Conservation (phyloP, 1,140 invertebrate genomes). For the Eueides isabella region DNA sequence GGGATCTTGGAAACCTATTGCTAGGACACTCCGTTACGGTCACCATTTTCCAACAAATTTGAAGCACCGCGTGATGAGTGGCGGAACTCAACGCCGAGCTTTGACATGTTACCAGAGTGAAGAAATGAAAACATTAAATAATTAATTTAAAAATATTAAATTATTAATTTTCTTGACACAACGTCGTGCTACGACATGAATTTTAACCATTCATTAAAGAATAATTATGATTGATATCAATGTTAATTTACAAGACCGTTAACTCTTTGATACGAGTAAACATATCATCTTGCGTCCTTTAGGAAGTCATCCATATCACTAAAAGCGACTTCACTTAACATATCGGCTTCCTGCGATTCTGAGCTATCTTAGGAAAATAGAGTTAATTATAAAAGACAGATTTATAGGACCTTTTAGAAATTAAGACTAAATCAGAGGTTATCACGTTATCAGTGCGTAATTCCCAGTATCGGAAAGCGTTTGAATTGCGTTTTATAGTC, state of each 20-base stretch:
- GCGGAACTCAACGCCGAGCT: too few relatives aligned
- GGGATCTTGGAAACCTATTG: too few relatives aligned
- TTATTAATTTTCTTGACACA: too few relatives aligned
- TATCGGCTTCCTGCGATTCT: constrained; percentile 30
- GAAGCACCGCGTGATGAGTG: too few relatives aligned
- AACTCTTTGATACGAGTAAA: not conserved
- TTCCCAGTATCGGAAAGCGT: not conserved
- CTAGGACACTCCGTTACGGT: too few relatives aligned
- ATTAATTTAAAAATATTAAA: too few relatives aligned
- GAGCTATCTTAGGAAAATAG: constrained; percentile 28
- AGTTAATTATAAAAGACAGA: constrained; percentile 31
- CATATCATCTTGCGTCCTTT: constrained; percentile 18
- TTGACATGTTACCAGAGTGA: too few relatives aligned
- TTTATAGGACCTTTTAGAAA: constrained; percentile 17
- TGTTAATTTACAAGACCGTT: not conserved
- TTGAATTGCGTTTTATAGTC: constrained; percentile 12
- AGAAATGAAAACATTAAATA: too few relatives aligned
- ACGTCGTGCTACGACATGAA: too few relatives aligned
- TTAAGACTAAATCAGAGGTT: constrained; percentile 18
- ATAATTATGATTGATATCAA: not conserved
- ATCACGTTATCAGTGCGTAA: not conserved
- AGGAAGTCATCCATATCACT: constrained; percentile 32
- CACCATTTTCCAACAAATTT: too few relatives aligned
- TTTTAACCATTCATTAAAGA: not conserved
- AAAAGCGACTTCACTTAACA: constrained; percentile 19